phyloP scores from a whole-genome alignment of 2,113 vertebrate genomes.

The Globicephala melas region DNA sequence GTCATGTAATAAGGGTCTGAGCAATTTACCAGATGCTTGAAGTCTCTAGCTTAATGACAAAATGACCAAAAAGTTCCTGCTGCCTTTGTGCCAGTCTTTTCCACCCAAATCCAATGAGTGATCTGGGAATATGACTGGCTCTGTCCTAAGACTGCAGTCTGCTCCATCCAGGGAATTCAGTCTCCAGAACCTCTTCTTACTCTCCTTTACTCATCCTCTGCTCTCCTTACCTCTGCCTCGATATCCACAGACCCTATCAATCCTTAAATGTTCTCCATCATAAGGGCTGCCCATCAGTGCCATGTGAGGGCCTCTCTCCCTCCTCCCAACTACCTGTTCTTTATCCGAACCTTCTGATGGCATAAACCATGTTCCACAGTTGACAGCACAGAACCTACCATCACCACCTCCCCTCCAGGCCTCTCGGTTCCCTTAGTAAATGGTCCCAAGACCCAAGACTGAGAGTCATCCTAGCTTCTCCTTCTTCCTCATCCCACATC shows the following conservation, averaged over 20 bases:
- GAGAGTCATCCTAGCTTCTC: not conserved
- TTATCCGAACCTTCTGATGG: not conserved
- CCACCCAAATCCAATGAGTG: not conserved
- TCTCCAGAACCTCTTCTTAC: not conserved
- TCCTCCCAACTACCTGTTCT: not conserved
- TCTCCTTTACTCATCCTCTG: not conserved
- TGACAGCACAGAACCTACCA: not conserved
- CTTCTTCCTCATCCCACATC: not conserved
- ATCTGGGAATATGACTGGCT: not conserved
- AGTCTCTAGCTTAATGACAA: not conserved
- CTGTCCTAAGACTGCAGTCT: not conserved
- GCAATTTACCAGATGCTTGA: conserved; percentile 18
- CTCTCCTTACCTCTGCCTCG: not conserved
- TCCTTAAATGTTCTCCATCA: not conserved
- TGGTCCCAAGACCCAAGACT: not conserved
- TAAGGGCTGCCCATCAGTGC: fast-evolving
- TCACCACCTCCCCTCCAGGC: not conserved
- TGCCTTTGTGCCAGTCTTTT: not conserved
- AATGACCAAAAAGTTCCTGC: not conserved
- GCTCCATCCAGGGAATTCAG: not conserved
- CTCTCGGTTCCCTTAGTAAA: not conserved
- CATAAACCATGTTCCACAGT: not conserved
- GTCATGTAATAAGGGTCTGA: not conserved
- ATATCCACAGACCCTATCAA: not conserved
- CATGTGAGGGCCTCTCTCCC: not conserved